These are phyloP conservation scores for Sebastes miniatus DNA, from an alignment of 2,797 vertebrate genomes.

Conservation along the genomic window DNA sequence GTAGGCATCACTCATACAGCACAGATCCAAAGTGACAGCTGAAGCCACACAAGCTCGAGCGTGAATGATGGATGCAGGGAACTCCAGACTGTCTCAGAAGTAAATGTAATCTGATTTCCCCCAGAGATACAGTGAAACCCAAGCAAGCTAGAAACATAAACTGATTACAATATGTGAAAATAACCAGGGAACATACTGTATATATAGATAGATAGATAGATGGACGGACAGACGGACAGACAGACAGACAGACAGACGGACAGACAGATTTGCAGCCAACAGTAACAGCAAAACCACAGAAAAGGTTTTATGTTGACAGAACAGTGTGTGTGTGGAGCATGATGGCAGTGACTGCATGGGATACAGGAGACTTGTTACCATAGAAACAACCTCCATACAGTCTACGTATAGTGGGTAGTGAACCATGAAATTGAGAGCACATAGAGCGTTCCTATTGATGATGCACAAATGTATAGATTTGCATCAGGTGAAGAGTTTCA, in stretches of 20 bases:
- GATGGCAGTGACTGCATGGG: not conserved
- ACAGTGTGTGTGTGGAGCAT: not conserved
- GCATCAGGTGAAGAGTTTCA: not conserved
- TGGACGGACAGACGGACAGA: accelerated
- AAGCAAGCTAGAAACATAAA: conserved; percentile 46
- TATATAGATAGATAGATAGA: too few relatives aligned
- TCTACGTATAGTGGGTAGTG: not conserved
- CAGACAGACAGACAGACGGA: accelerated
- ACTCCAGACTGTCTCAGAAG: conserved; percentile 29
- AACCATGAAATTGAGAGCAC: conserved; percentile 11
- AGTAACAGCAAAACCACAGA: not conserved
- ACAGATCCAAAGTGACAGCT: conserved; percentile 56
- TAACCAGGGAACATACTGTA: conserved; percentile 12
- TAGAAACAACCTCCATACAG: conserved; percentile 23
- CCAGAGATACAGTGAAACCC: conserved; percentile 36
- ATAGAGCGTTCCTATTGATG: not conserved
- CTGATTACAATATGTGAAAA: conserved; percentile 41
- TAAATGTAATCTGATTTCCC: conserved; percentile 60
- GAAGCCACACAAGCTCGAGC: conserved; percentile 37
- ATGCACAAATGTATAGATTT: conserved; percentile 2
- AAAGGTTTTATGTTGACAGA: not conserved
- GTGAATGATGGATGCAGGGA: conserved; percentile 50
- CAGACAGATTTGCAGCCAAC: not conserved
- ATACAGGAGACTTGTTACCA: conserved; percentile 16
- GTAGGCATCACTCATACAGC: conserved; percentile 77